Conservation (phyloP, 2,888 invertebrate species). For the Cecidostiba fungosa region DNA sequence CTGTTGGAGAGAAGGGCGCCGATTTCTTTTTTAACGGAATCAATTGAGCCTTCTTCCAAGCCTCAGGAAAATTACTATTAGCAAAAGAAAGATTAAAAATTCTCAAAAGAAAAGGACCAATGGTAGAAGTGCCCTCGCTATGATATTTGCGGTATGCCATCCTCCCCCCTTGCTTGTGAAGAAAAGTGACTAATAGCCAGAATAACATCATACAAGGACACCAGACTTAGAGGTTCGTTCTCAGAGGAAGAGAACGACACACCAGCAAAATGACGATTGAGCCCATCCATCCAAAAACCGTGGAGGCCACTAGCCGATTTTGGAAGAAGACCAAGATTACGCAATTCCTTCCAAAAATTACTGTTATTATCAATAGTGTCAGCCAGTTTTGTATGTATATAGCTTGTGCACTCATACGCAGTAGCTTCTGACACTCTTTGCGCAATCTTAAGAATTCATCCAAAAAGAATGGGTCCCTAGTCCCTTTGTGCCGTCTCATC, state of each 20-base stretch:
- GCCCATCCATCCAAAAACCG: neutral
- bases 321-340: no score
- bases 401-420: no score
- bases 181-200: neutral
- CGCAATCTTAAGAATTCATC: no score
- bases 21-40: neutral
- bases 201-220: neutral
- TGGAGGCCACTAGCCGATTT: no score
- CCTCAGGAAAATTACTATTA: neutral
- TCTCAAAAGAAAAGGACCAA: neutral
- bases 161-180: neutral
- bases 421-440: no score
- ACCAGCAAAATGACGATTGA: neutral
- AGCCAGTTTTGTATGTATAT: no score
- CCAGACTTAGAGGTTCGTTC: neutral
- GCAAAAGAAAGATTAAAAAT: constrained; percentile 20
- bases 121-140: constrained; percentile 23
- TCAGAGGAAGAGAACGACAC: neutral
- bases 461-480: no score
- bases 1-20: constrained; percentile 8
- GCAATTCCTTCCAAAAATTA: no score
- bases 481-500: no score
- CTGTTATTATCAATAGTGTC: no score
- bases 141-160: neutral
- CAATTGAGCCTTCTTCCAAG: neutral